Evolutionary conservation across 2,888 invertebrate species (phyloP).

Genomic region (Smittia sp.): DNA sequence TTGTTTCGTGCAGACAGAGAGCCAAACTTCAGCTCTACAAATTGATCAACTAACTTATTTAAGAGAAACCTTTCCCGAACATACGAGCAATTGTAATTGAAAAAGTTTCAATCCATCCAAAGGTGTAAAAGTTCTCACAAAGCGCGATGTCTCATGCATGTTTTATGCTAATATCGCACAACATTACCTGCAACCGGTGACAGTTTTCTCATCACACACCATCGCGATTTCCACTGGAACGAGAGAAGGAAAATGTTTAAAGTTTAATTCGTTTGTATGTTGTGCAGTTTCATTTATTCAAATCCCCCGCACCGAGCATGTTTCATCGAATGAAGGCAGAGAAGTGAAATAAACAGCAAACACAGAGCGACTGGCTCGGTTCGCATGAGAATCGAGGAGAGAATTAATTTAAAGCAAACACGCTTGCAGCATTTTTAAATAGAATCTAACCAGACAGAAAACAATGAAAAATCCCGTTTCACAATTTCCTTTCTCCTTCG

Average conservation of each 20-base stretch:
- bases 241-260: slow-evolving; percentile 44
- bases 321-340: background rate
- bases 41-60: slow-evolving; percentile 2
- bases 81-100: slow-evolving; percentile 7
- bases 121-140: slow-evolving; percentile 4
- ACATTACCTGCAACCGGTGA: slow-evolving; percentile 65
- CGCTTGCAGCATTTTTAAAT: slow-evolving; percentile 38
- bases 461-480: slow-evolving; percentile 8
- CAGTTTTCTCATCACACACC: slow-evolving; percentile 65
- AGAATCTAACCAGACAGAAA: slow-evolving; percentile 29
- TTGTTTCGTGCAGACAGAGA: background rate
- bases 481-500: background rate
- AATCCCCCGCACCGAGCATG: background rate
- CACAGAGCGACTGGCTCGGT: background rate
- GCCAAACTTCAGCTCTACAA: background rate
- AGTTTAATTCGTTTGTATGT: background rate
- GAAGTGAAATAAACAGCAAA: slow-evolving; percentile 8
- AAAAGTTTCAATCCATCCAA: slow-evolving; percentile 18
- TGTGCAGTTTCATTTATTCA: slow-evolving; percentile 8
- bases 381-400: background rate
- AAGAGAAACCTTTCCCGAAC: background rate
- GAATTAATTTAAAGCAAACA: slow-evolving; percentile 36
- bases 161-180: slow-evolving; percentile 1
- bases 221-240: slow-evolving; percentile 66
- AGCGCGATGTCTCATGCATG: background rate